Evolutionary conservation across 2,113 vertebrate genomes (phyloP), one percentile per base, ranked within the genome.

Genomic region (Pomatorhinus ruficollis): DNA sequence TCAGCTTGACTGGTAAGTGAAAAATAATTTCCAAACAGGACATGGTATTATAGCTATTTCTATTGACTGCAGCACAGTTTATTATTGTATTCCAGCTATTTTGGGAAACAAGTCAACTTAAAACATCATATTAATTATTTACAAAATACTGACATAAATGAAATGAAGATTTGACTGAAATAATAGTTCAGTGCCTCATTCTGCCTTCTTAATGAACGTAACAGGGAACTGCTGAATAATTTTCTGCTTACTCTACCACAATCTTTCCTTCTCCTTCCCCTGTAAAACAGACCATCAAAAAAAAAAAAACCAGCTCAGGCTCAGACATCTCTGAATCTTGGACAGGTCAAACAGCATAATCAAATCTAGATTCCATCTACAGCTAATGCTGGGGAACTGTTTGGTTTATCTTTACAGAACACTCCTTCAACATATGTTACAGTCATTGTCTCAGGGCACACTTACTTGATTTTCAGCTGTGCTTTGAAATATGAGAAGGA

Each of bases 81-180:
- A 64, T 74, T 83, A 92, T 86, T 84, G 49, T 71, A 85, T 90
- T 64, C 56, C 92, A 96, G 94, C 56, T 95, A 82, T 91, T 92
- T 97, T 91, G 90, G 96, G 94, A 97, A 97, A 97, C 47, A 89
- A 97, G 91, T 91, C 85, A 96, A 94, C 94, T 97, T 97, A 96
- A 97, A 97, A 96, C 95, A 89, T 95, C 96, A 90, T 86, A 50
- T 96, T 97, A 95, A 97, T 98, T 98, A 97, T 98, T 98, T 98
- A 98, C 94, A 97, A 89, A 97, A 97, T 89, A 95, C 75, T 86
- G 90, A 94, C 90, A 97, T 61, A 93, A 91, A 92, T 92, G 88
- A 96, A 98, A 96, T 65, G 44, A 95, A 93, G 70, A 93, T 90
- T 94, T 94, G 76, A 95, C 93, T 96, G 47, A 91, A 93, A 85